These are phyloP conservation scores for Upupa epops DNA, from an alignment of 2,113 vertebrate species.

Conservation along the genomic window DNA sequence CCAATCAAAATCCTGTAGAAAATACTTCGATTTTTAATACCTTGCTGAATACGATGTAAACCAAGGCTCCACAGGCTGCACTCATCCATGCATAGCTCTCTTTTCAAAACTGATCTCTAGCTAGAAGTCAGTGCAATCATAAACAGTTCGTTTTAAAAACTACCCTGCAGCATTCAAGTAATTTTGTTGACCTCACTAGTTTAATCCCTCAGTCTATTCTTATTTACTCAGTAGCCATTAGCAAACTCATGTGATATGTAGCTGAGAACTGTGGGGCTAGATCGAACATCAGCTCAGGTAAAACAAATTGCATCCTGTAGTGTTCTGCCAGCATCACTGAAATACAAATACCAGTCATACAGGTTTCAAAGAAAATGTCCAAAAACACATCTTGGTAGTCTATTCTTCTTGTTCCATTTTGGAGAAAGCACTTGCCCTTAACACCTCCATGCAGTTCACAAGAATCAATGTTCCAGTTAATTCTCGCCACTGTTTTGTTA, in stretches of 20 bases:
- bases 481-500: constrained; percentile 91
- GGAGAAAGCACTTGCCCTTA: constrained; percentile 80
- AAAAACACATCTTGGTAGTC: neutral
- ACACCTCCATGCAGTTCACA: constrained; percentile 88
- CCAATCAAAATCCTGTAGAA: neutral
- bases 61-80: neutral
- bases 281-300: neutral
- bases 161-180: neutral
- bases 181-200: neutral
- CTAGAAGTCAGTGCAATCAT: neutral
- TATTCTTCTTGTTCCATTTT: constrained; percentile 68
- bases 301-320: neutral
- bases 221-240: neutral
- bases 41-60: neutral
- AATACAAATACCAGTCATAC: neutral
- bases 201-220: neutral
- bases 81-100: neutral
- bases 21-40: neutral
- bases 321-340: neutral
- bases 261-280: neutral
- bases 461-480: constrained; percentile 90
- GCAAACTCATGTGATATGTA: neutral
- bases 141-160: neutral
- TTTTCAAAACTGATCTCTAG: neutral
- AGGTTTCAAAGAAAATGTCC: neutral